A percentile compares a stretch with the other conserved stretches of the same genome.
Evolutionary conservation across 2,113 vertebrate genomes (phyloP).

Genomic region (Pterocles gutturalis): DNA sequence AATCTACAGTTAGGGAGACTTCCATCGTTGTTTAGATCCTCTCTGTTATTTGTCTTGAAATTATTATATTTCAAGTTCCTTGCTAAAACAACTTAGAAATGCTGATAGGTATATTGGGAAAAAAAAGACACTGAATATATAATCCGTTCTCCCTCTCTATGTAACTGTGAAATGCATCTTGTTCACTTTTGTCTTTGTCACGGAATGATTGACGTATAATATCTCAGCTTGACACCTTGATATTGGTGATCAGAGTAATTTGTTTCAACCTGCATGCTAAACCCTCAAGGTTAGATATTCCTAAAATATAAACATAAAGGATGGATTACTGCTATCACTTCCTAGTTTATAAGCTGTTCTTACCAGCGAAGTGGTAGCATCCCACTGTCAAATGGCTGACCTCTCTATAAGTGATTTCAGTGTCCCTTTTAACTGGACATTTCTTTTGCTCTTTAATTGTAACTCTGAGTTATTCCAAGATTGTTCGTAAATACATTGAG

Average conservation of each 20-base stretch:
- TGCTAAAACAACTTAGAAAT: constrained; percentile 26
- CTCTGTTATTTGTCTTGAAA: constrained; percentile 37
- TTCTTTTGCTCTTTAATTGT: neutral
- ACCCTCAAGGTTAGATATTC: constrained; percentile 47
- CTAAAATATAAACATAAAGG: constrained; percentile 35
- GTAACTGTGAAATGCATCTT: constrained; percentile 32
- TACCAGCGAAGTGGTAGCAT: neutral
- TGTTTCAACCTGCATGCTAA: constrained; percentile 43
- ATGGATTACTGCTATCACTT: constrained; percentile 1
- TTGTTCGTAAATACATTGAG: neutral
- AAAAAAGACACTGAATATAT: constrained; percentile 10
- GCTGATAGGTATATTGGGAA: neutral
- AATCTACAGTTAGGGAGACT: constrained; percentile 16
- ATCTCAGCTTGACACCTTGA: constrained; percentile 56
- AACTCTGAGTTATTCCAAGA: neutral
- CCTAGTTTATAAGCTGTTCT: constrained; percentile 6
- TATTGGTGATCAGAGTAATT: constrained; percentile 65
- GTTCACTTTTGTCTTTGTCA: constrained; percentile 56
- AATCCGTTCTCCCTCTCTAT: constrained; percentile 28
- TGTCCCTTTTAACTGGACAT: neutral
- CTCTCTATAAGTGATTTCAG: neutral
- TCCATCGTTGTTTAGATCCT: neutral
- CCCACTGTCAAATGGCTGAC: neutral
- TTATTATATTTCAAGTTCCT: constrained; percentile 8
- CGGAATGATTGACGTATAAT: constrained; percentile 55